A percentile compares a stretch with the other conserved stretches of the same genome.
Evolutionary conservation across 2,888 invertebrate species (phyloP).

Genomic region (Antheraea yamamai): DNA sequence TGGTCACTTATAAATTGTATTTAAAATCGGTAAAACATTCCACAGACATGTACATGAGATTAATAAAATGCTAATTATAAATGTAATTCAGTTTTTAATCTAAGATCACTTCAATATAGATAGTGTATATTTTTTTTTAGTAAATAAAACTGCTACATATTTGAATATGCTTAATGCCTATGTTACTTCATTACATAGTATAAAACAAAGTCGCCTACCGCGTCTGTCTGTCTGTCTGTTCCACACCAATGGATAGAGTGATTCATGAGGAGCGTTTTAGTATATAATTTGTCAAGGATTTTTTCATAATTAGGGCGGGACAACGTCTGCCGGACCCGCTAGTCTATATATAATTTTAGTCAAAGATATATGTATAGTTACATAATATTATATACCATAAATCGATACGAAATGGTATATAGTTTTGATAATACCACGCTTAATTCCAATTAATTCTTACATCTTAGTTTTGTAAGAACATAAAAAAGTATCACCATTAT

Average conservation of each 20-base stretch:
- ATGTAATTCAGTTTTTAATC: too few species aligned
- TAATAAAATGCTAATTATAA: neutral
- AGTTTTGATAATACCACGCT: neutral
- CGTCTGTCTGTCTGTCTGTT: too few species aligned
- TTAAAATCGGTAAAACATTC: neutral
- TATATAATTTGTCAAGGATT: too few species aligned
- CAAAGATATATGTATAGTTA: neutral
- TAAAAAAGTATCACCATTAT: slow-evolving; percentile 6
- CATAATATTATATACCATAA: neutral
- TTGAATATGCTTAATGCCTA: neutral
- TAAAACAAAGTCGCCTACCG: too few species aligned
- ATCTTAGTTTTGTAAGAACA: neutral
- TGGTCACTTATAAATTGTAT: neutral
- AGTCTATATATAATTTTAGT: too few species aligned
- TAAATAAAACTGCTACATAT: neutral
- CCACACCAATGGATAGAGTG: too few species aligned
- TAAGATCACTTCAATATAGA: neutral
- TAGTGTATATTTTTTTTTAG: neutral
- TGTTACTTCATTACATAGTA: too few species aligned
- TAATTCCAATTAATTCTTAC: slow-evolving; percentile 2
- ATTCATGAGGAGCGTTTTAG: too few species aligned
- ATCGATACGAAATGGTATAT: neutral
- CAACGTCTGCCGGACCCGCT: too few species aligned
- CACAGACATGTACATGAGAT: neutral
- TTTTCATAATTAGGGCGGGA: too few species aligned